phyloP scores from a whole-genome alignment of 2,797 vertebrate species.

The Coilia nasus region DNA sequence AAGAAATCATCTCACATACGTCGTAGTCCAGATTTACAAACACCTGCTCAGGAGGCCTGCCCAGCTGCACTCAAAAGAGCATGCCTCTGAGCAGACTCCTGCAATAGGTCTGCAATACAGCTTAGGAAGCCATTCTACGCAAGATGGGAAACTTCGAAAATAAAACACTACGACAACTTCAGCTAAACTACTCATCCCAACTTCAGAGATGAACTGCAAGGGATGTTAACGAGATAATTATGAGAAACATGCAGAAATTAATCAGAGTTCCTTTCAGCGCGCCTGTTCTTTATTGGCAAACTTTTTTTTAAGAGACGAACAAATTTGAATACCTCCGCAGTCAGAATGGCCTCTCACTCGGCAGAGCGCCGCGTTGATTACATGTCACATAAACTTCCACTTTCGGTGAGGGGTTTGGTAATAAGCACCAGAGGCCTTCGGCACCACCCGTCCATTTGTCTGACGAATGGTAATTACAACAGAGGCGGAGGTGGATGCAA shows the following conservation, averaged over 20 bases:
- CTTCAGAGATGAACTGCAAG: not conserved
- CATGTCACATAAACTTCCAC: constrained; percentile 19
- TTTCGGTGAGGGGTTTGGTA: constrained; percentile 24
- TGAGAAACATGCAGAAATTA: not conserved
- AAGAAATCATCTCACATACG: constrained; percentile 12
- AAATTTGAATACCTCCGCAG: not conserved
- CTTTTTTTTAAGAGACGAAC: constrained; percentile 21
- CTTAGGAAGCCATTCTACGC: not conserved
- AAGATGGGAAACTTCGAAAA: not conserved
- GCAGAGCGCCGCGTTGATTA: constrained; percentile 30
- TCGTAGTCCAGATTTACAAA: constrained; percentile 21
- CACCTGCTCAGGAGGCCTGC: constrained; percentile 33
- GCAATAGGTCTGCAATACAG: not conserved
- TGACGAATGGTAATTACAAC: constrained; percentile 40
- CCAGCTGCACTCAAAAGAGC: constrained; percentile 28
- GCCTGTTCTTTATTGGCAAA: not conserved
- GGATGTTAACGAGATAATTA: not conserved
- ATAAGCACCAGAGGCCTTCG: constrained; percentile 17
- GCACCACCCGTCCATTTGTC: not conserved
- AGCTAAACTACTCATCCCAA: not conserved
- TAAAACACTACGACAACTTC: not conserved
- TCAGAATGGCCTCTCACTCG: not conserved
- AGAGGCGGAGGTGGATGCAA: constrained; percentile 16
- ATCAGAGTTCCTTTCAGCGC: not conserved
- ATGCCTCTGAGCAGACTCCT: not conserved